Conservation (phyloP, 2,113 vertebrate genomes). For the Bombycilla garrulus region DNA sequence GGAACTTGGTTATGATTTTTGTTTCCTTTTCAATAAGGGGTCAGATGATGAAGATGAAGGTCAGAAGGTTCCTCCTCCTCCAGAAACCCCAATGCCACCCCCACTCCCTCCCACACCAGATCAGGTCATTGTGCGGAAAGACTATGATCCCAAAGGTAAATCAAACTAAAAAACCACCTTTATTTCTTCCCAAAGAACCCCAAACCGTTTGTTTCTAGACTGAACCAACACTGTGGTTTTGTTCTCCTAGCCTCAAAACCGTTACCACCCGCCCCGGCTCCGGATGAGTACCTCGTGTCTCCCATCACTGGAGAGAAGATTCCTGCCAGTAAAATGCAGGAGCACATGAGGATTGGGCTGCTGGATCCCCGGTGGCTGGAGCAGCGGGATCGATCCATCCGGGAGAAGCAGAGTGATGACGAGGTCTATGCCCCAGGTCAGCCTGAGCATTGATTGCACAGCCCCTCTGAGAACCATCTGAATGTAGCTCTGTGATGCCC, state of each 20-base stretch:
- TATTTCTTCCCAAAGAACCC: not conserved
- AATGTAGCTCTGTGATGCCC: not conserved
- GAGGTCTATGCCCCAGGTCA: slow-evolving; percentile 94
- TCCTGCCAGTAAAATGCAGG: slow-evolving; percentile 98
- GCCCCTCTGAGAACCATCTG: not conserved
- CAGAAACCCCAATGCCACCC: slow-evolving; percentile 94
- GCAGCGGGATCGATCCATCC: slow-evolving; percentile 92
- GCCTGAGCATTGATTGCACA: not conserved
- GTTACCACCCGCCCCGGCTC: slow-evolving; percentile 72
- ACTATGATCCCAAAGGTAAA: slow-evolving; percentile 97
- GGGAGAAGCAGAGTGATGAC: slow-evolving; percentile 94
- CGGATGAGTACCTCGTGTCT: slow-evolving; percentile 95
- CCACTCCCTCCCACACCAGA: slow-evolving; percentile 96
- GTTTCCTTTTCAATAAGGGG: slow-evolving; percentile 73
- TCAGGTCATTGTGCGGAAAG: slow-evolving; percentile 97
- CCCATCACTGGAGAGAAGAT: slow-evolving; percentile 98
- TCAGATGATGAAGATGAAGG: slow-evolving; percentile 96
- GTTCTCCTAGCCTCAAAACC: slow-evolving; percentile 85
- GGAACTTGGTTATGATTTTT: not conserved
- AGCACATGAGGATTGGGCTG: slow-evolving; percentile 97
- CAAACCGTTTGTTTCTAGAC: not conserved
- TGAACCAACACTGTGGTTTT: not conserved
- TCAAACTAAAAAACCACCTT: not conserved
- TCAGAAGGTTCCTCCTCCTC: slow-evolving; percentile 90
- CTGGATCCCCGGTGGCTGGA: slow-evolving; percentile 97